Evolutionary conservation across 2,888 invertebrate species (phyloP), one percentile per base, ranked within the genome.

Genomic region (Campopleginae sp.): DNA sequence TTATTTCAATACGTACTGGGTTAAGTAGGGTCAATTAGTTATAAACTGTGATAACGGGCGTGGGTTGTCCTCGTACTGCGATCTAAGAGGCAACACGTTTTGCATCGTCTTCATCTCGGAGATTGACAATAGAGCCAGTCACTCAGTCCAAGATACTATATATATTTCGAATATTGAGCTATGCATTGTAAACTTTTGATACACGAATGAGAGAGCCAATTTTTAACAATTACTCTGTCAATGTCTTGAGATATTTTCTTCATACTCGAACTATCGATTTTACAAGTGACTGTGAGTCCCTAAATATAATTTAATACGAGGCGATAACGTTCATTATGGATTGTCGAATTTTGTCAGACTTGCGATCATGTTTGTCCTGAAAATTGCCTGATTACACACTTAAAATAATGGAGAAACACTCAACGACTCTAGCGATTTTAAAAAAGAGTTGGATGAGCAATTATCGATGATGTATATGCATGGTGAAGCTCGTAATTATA

Each of bases 21-120:
- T 91, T 89, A 90, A 91, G 83, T 87, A 89, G 88, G 90, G 89
- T 89, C 89, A 90, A 91, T 90, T 90, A 82, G 87, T 88, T 89
- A 87, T 88, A 86, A 86, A 88, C 86, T 86, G 85, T 88, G 88
- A 89, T 89, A 88, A 88, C 80, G 86, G 86, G 72, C 87, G 88
- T 89, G 85, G 88, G 87, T 79, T 71, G 89, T 83, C 61, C 75
- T 82, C 77, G 63, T 81, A 76, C 77, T 63, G 77, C 85, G 82
- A 86, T 87, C 86, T 84, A 82, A 88, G 88, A 88, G 88, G 80
- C 87, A 88, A 87, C 80, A 80, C 87, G 86, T 89, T 89, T 88
- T 85, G 85, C 85, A 87, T 86, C 86, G 79, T 87, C 86, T 82
- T 86, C 78, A 76, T 58, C 79, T 77, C 68, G 68, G n/a, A 78